Conservation (phyloP, 2,888 invertebrate species). For the Operophtera brumata region DNA sequence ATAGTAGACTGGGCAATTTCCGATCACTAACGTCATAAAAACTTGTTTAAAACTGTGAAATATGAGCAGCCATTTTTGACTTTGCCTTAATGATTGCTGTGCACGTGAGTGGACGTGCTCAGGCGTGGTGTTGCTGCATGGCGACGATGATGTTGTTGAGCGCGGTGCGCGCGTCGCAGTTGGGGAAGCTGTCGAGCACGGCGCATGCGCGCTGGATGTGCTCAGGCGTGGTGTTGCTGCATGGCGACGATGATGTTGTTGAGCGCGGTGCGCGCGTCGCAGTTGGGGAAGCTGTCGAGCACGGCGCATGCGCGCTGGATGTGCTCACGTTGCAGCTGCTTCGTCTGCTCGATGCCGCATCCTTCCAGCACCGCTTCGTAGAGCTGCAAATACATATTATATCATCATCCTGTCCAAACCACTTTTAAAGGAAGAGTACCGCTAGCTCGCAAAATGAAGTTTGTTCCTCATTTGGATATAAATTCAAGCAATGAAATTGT, state of each 20-base stretch:
- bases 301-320: slow-evolving; percentile 87
- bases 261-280: slow-evolving; percentile 91
- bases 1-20: too few relatives aligned
- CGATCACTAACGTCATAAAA: too few relatives aligned
- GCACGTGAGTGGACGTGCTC: too few relatives aligned
- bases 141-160: slow-evolving; percentile 92
- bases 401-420: too few relatives aligned
- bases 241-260: slow-evolving; percentile 93
- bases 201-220: slow-evolving; percentile 88
- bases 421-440: too few relatives aligned
- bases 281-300: slow-evolving; percentile 87
- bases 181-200: slow-evolving; percentile 87
- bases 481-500: too few relatives aligned
- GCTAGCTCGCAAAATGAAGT: too few relatives aligned
- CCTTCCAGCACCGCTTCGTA: slow-evolving; percentile 84
- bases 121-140: slow-evolving; percentile 83
- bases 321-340: slow-evolving; percentile 87
- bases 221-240: slow-evolving; percentile 79
- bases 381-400: slow-evolving; percentile 46
- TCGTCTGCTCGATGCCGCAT: slow-evolving; percentile 87
- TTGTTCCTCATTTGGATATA: too few relatives aligned
- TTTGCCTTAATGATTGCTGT: too few relatives aligned
- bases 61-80: too few relatives aligned
- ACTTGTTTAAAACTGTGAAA: too few relatives aligned
- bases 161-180: slow-evolving; percentile 91